Conservation (phyloP, 2,888 invertebrate species). For the Phengaris arion region DNA sequence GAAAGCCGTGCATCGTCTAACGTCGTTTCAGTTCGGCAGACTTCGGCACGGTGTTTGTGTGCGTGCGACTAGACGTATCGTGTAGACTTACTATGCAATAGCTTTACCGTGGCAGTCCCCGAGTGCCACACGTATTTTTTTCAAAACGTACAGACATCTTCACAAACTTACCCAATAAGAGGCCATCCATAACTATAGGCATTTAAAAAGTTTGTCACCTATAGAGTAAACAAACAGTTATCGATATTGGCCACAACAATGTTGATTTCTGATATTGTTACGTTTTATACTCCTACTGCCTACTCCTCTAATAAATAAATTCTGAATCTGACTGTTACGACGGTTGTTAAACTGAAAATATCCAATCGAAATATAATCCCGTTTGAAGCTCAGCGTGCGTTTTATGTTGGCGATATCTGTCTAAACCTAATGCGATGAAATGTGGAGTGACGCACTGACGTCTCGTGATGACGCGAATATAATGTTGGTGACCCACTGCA, state of each 20-base stretch:
- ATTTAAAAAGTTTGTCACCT: not conserved
- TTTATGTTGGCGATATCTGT: constrained; percentile 73
- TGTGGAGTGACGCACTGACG: constrained; percentile 57
- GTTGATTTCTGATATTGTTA: not conserved
- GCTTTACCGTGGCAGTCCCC: too few relatives aligned
- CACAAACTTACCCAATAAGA: too few relatives aligned
- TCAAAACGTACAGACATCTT: too few relatives aligned
- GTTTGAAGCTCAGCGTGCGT: constrained; percentile 53
- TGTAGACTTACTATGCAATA: too few relatives aligned
- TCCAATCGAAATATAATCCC: constrained; percentile 52
- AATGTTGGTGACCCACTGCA: constrained; percentile 37
- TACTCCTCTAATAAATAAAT: constrained; percentile 9
- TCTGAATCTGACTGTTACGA: constrained; percentile 32
- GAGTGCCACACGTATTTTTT: too few relatives aligned
- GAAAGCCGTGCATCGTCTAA: too few relatives aligned
- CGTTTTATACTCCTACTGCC: not conserved
- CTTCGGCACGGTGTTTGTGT: too few relatives aligned
- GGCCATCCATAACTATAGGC: too few relatives aligned
- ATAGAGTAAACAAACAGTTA: not conserved
- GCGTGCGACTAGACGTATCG: too few relatives aligned
- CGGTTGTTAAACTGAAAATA: constrained; percentile 42
- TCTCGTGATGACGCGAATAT: constrained; percentile 51
- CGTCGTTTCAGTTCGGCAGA: too few relatives aligned
- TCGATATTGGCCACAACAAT: not conserved
- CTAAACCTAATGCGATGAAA: constrained; percentile 72